Evolutionary conservation across 2,113 vertebrate species (phyloP).

Genomic region (Alethe diademata): DNA sequence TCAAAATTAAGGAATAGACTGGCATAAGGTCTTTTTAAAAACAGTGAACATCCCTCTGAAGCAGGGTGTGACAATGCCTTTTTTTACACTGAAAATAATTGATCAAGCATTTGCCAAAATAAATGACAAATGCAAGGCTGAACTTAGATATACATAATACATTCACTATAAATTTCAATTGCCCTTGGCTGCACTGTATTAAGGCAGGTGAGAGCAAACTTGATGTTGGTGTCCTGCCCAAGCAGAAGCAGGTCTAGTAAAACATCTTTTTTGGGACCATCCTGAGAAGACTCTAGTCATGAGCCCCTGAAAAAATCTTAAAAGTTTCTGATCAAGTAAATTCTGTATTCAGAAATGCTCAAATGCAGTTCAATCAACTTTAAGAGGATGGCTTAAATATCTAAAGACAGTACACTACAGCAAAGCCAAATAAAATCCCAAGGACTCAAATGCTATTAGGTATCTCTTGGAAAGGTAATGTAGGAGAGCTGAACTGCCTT

Average conservation of each 20-base stretch:
- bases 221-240: neutral
- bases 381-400: neutral
- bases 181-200: neutral
- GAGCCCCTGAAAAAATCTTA: neutral
- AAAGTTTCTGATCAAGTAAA: neutral
- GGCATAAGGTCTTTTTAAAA: neutral
- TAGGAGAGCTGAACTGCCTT: neutral
- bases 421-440: neutral
- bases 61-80: neutral
- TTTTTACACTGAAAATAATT: neutral
- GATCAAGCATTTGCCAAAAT: neutral
- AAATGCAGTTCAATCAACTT: neutral
- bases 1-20: neutral
- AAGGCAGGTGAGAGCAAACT: neutral
- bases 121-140: neutral
- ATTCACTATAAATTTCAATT: neutral
- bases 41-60: neutral
- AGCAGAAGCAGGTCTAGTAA: neutral
- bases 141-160: neutral
- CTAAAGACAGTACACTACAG: neutral
- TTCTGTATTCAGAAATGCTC: neutral
- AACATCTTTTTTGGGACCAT: neutral
- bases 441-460: neutral
- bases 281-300: neutral
- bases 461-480: neutral